Conservation (phyloP, 1,140 invertebrate species). For the Pemphigus obesinymphae region DNA sequence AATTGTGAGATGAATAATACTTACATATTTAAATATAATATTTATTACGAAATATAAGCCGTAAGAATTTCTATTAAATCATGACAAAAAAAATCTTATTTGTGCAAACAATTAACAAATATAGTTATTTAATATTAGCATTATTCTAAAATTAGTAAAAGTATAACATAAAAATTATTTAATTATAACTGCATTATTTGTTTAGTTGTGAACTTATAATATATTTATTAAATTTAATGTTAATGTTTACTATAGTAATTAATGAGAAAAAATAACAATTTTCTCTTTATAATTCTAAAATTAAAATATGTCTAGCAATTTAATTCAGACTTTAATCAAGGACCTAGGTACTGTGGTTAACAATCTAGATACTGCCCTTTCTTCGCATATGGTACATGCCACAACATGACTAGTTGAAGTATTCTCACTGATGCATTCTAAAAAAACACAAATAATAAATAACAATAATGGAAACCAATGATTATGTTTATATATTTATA, state of each 20-base stretch:
- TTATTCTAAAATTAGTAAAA: neutral
- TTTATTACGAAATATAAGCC: neutral
- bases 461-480: neutral
- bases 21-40: neutral
- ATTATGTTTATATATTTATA: neutral
- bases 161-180: too few species aligned
- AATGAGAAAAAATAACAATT: neutral
- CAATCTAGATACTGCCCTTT: conserved; percentile 26
- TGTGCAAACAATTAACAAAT: neutral
- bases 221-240: too few species aligned
- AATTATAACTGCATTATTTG: neutral
- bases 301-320: neutral
- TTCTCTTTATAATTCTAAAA: neutral
- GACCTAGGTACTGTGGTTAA: conserved; percentile 33
- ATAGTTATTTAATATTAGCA: neutral
- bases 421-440: conserved; percentile 22
- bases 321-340: conserved; percentile 35
- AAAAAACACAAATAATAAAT: neutral
- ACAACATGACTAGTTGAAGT: neutral
- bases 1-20: neutral
- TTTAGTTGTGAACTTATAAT: neutral
- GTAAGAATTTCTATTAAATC: neutral
- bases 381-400: conserved; percentile 5
- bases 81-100: too few species aligned
- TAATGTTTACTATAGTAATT: too few species aligned